A percentile compares a stretch with the other conserved stretches of the same genome.
Conservation (phyloP, 2,888 invertebrate species). For the Eumacrocentrus americanus region DNA sequence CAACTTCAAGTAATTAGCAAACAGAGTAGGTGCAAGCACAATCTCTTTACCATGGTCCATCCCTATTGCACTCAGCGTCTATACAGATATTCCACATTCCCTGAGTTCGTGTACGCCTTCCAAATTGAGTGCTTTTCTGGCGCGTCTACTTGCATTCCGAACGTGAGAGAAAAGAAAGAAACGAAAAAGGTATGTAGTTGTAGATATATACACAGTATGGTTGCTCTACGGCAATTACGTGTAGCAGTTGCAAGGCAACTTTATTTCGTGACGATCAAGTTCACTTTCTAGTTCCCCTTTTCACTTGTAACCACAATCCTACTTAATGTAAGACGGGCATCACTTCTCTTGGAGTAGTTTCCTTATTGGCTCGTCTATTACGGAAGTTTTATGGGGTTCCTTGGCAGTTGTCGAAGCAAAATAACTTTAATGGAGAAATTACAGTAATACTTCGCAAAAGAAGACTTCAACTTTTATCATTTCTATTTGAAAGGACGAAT, state of each 20-base stretch:
- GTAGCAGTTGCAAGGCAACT: conserved; percentile 33
- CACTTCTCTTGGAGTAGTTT: conserved; percentile 22
- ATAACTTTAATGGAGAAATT: background rate
- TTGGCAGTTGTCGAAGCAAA: background rate
- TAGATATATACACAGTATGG: too few species aligned
- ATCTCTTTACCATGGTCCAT: background rate
- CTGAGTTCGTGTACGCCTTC: background rate
- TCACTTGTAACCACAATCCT: background rate
- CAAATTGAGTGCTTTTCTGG: background rate
- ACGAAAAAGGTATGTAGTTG: too few species aligned
- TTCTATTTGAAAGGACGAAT: too few species aligned
- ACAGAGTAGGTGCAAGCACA: conserved; percentile 37
- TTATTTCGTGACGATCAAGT: conserved; percentile 13
- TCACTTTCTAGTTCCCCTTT: conserved; percentile 10
- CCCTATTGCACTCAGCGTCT: background rate
- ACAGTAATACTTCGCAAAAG: too few species aligned
- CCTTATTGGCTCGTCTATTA: conserved; percentile 34
- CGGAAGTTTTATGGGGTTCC: conserved; percentile 19
- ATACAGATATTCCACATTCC: background rate
- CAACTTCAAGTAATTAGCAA: conserved; percentile 57
- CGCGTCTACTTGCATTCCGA: background rate
- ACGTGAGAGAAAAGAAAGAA: background rate
- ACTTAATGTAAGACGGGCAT: background rate
- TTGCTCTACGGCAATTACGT: too few species aligned
- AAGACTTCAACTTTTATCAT: too few species aligned